Conservation (phyloP, 2,113 vertebrate species). For the Melozone crissalis region DNA sequence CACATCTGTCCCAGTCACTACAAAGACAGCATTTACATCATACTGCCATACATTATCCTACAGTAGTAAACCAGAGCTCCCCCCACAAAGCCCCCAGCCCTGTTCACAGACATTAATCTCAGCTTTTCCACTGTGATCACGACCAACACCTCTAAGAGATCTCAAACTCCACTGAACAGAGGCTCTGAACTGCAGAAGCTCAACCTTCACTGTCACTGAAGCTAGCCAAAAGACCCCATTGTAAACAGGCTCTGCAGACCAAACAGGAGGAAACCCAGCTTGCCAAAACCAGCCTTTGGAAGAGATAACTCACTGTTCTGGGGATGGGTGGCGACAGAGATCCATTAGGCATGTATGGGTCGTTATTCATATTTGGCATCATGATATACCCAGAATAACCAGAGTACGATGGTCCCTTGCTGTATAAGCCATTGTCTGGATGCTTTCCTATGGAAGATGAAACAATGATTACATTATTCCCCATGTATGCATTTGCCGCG, state of each 20-base stretch:
- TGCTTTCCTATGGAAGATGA: constrained; percentile 83
- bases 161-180: neutral
- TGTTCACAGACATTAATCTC: neutral
- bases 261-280: constrained; percentile 22
- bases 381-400: constrained; percentile 98
- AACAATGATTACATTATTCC: constrained; percentile 27
- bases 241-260: neutral
- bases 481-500: neutral
- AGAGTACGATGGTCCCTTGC: constrained; percentile 90
- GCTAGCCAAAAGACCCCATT: fast-evolving
- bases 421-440: constrained; percentile 88
- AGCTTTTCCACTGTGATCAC: neutral
- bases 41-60: neutral
- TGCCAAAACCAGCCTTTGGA: neutral
- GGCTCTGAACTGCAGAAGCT: neutral
- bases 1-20: constrained; percentile 3
- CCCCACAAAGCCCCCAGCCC: neutral
- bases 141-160: neutral
- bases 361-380: constrained; percentile 97
- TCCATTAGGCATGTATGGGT: constrained; percentile 97
- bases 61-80: neutral
- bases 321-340: constrained; percentile 96
- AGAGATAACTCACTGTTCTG: constrained; percentile 91
- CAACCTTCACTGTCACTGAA: neutral
- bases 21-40: neutral